phyloP scores from a whole-genome alignment of 2,888 invertebrate genomes.

The Ophion ventricosus region DNA sequence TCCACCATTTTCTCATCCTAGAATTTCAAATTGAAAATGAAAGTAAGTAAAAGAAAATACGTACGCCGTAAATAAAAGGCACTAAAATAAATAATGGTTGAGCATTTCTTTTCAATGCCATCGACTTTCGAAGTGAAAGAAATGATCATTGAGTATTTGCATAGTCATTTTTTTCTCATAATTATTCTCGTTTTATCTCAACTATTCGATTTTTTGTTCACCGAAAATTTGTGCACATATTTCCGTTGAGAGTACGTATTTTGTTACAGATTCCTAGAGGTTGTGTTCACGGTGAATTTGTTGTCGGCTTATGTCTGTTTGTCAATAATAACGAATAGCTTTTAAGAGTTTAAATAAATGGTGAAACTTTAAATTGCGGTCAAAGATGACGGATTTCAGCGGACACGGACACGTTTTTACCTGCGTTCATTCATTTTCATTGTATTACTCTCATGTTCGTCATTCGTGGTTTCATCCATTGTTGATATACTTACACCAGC shows the following conservation, averaged over 20 bases:
- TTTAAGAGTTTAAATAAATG: slow-evolving; percentile 32
- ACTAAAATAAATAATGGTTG: too few relatives aligned
- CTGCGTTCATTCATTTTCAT: slow-evolving; percentile 13
- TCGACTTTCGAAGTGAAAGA: not conserved
- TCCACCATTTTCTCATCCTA: too few relatives aligned
- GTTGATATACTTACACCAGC: too few relatives aligned
- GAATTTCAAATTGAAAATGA: too few relatives aligned
- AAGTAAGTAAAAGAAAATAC: too few relatives aligned
- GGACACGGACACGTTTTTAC: not conserved
- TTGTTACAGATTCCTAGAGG: slow-evolving; percentile 6
- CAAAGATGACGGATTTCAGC: slow-evolving; percentile 38
- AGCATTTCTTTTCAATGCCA: slow-evolving; percentile 2
- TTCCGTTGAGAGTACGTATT: not conserved
- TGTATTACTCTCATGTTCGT: slow-evolving; percentile 4
- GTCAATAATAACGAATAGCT: slow-evolving; percentile 37
- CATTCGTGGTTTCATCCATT: too few relatives aligned
- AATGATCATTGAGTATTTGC: not conserved
- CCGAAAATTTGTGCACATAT: not conserved
- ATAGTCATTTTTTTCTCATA: not conserved
- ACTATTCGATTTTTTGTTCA: not conserved
- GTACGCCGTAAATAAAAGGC: too few relatives aligned
- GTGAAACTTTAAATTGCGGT: slow-evolving; percentile 19
- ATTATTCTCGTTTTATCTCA: not conserved
- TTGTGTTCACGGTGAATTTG: slow-evolving; percentile 11
- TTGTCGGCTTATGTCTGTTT: slow-evolving; percentile 10